Percentiles rank a stretch among this genome's conserved stretches.
phyloP scores from a whole-genome alignment of 2,888 invertebrate species.

The Arenicola marina region DNA sequence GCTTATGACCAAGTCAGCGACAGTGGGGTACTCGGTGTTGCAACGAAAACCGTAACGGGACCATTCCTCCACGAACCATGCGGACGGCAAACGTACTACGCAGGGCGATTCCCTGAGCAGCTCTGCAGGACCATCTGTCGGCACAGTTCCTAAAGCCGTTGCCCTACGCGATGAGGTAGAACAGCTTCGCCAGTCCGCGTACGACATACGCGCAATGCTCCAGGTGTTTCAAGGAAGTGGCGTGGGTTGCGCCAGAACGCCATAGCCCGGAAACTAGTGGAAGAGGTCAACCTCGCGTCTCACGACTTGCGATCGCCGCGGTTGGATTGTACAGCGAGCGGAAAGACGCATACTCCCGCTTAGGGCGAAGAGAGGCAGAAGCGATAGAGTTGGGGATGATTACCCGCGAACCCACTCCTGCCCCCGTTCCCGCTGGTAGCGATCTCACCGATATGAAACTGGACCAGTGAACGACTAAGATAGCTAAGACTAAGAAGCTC shows the following conservation, averaged over 20 bases:
- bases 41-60: neutral
- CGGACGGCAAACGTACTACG: neutral
- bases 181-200: neutral
- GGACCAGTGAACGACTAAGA: neutral
- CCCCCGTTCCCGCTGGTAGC: too few relatives aligned
- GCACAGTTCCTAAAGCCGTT: conserved; percentile 3
- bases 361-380: neutral
- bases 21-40: neutral
- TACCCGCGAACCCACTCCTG: neutral
- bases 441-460: too few relatives aligned
- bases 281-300: neutral
- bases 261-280: neutral
- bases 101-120: conserved; percentile 3
- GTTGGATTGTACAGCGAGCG: neutral
- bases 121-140: neutral
- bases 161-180: conserved; percentile 2
- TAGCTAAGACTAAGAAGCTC: too few relatives aligned
- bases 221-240: conserved; percentile 6
- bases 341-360: neutral
- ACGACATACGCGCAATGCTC: neutral
- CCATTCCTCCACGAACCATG: neutral
- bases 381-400: neutral
- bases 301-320: neutral
- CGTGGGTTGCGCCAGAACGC: neutral
- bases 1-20: neutral